Base-by-base conservation (phyloP, 2,888 invertebrate species). In the Patella depressa region DNA sequence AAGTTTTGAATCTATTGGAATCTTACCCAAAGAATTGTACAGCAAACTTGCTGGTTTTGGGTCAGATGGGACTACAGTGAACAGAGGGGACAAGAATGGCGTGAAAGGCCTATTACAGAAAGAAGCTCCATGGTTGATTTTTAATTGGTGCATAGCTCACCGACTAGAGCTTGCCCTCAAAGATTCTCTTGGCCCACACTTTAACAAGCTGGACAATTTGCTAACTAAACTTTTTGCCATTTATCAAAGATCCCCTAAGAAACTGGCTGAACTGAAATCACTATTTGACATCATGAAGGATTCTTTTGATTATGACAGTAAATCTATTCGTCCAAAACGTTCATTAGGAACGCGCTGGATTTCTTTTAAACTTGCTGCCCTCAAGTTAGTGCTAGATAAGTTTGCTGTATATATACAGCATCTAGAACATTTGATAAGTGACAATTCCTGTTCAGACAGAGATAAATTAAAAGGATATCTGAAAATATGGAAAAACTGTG, bases 321-420 rank as follows among this genome's bases (percentile, higher is more conserved):
- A 19, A 19, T n/a, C 59, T 9, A 7, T 59, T 59, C 17, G 19
- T n/a, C 59, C 59, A 7, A 14, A 59, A 19, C 59, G 59, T 19
- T 59, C 59, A n/a, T n/a, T 4, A n/a, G 59, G 59, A 17, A 59
- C n/a, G 7, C 3, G 59, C 17, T 59, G 59, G 59, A 59, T 59
- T 59, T n/a, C n/a, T 59, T 59, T 59, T 19, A 59, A 59, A 19
- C 59, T 59, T n/a, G 17, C n/a, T n/a, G 59, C 59, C 17, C 17
- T 59, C n/a, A 17, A 59, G 17, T n/a, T 59, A 14, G 19, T 59
- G 59, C 19, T 59, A n/a, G n/a, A 59, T 59, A 59, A 59, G 11
- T 59, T 59, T 59, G 59, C n/a, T 59, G 59, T 59, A n/a, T 59
- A n/a, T 59, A 14, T 59, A 17, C 59, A 59, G 19, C 59, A 59